These are phyloP conservation scores for Tenebrio molitor DNA, from an alignment of 1,140 invertebrate species.

Conservation along the genomic window DNA sequence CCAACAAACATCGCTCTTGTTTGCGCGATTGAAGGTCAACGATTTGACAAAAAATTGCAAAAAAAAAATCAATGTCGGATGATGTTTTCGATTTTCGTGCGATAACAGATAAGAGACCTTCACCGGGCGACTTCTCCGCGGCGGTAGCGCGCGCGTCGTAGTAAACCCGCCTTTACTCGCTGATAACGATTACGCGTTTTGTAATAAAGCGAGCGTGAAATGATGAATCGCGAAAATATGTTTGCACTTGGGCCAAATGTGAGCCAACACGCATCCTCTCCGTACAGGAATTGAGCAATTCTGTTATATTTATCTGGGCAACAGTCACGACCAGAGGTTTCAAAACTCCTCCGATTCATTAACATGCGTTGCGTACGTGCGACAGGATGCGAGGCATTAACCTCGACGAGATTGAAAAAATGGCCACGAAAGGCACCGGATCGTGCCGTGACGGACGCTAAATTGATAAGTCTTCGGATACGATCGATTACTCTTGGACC, in stretches of 20 bases:
- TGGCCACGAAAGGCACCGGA: neutral
- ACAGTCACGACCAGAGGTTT: constrained; percentile 29
- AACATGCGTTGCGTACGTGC: constrained; percentile 21
- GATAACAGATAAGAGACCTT: too few relatives aligned
- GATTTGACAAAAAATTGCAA: too few relatives aligned
- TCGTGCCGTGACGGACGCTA: constrained; percentile 11
- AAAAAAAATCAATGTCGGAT: too few relatives aligned
- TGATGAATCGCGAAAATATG: constrained; percentile 42
- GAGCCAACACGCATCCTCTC: constrained; percentile 1
- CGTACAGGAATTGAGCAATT: constrained; percentile 44
- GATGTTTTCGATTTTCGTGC: too few relatives aligned
- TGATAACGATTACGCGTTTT: constrained; percentile 6
- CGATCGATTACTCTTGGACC: constrained; percentile 27
- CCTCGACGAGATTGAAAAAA: constrained; percentile 12
- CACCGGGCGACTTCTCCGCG: too few relatives aligned
- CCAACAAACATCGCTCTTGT: constrained; percentile 39
- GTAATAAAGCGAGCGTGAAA: neutral
- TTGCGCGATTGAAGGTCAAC: constrained; percentile 29
- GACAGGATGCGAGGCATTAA: constrained; percentile 40
- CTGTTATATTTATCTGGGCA: constrained; percentile 41
- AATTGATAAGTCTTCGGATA: constrained; percentile 20
- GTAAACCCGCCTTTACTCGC: neutral
- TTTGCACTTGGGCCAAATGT: constrained; percentile 32
- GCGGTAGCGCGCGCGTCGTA: too few relatives aligned
- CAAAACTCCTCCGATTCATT: constrained; percentile 30